Evolutionary conservation across 2,113 vertebrate genomes (phyloP).

Genomic region (Pristiophorus japonicus): DNA sequence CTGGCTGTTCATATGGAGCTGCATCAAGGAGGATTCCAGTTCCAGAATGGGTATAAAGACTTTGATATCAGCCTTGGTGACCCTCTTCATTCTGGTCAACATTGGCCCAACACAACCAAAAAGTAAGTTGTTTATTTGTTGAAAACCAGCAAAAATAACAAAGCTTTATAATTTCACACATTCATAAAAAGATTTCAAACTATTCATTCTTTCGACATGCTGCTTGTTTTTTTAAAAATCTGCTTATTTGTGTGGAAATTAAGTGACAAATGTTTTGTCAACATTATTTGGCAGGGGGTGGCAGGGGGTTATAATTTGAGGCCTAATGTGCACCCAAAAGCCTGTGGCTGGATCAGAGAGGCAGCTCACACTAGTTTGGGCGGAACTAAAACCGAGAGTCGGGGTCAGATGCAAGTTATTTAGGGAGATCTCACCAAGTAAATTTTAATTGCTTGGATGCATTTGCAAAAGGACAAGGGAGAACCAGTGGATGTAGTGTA

Average conservation of each 20-base stretch:
- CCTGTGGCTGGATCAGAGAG: background rate
- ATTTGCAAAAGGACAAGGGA: background rate
- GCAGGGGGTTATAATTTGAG: too few relatives aligned
- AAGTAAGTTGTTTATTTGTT: too few relatives aligned
- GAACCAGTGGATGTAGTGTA: too few relatives aligned
- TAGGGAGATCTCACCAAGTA: background rate
- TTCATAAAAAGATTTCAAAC: background rate
- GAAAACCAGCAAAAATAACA: background rate
- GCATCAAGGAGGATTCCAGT: background rate
- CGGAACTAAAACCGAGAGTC: slow-evolving; percentile 14
- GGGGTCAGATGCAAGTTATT: slow-evolving; percentile 6
- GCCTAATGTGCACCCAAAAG: background rate
- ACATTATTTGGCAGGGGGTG: background rate
- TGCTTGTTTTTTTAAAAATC: background rate
- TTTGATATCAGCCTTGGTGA: background rate
- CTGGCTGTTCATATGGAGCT: background rate
- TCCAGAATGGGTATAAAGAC: slow-evolving; percentile 30
- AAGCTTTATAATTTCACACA: background rate
- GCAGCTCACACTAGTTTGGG: background rate
- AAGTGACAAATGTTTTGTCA: background rate
- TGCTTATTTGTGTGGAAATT: background rate
- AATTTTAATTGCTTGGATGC: slow-evolving; percentile 18
- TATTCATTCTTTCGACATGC: background rate
- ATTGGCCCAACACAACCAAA: slow-evolving; percentile 26
- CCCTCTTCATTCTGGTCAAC: slow-evolving; percentile 29